phyloP scores from a whole-genome alignment of 2,888 invertebrate genomes.

The Sinhomidia bicolor region DNA sequence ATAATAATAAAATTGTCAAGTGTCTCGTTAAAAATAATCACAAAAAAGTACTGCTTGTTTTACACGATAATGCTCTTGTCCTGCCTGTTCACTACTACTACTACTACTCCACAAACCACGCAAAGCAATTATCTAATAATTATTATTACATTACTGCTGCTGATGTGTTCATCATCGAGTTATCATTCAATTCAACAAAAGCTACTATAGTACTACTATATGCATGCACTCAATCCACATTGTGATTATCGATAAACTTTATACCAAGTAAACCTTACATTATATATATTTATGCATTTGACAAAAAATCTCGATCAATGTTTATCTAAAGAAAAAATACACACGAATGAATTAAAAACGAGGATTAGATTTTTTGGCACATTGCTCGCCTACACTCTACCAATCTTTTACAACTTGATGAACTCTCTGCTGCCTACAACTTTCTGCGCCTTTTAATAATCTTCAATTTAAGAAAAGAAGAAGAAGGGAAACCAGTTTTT shows the following conservation, averaged over 20 bases:
- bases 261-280: no score
- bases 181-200: no score
- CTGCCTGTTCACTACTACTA: background rate
- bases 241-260: no score
- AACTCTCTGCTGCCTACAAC: background rate
- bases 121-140: conserved; percentile 52
- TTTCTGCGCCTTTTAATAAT: background rate
- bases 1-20: conserved; percentile 21
- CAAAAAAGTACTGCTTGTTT: background rate
- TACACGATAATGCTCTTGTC: conserved; percentile 1
- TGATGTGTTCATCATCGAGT: conserved; percentile 14
- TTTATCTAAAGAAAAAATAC: no score
- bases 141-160: background rate
- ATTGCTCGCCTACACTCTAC: conserved; percentile 26
- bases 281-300: no score
- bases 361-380: conserved; percentile 29
- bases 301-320: no score
- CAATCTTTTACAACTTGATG: background rate
- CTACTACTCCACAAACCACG: background rate
- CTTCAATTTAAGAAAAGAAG: no score
- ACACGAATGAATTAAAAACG: background rate
- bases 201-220: no score
- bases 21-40: conserved; percentile 23
- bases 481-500: conserved; percentile 38
- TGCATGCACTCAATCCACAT: no score